Evolutionary conservation across 2,113 vertebrate genomes (phyloP).

Genomic region (Sinosuthora webbiana): DNA sequence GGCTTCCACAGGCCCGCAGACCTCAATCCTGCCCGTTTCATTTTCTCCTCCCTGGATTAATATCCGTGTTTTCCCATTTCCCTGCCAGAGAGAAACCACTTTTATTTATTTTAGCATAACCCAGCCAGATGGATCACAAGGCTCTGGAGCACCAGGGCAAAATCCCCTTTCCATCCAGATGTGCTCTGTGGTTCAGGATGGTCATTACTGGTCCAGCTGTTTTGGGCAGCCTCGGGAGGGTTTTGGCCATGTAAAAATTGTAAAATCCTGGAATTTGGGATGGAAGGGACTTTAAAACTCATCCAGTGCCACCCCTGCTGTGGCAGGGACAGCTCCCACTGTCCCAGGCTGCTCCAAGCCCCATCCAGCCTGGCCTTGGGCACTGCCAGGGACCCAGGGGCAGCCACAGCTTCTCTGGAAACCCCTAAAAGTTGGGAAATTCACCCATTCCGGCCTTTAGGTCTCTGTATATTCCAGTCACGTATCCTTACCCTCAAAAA

Average conservation of each 20-base stretch:
- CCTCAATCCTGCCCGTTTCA: neutral
- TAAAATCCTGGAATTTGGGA: neutral
- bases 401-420: neutral
- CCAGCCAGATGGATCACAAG: neutral
- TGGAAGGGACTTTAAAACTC: neutral
- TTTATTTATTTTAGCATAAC: neutral
- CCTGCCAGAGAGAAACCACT: neutral
- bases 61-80: neutral
- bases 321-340: neutral
- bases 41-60: neutral
- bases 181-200: fast-evolving
- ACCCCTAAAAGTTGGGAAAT: neutral
- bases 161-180: neutral
- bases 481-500: fast-evolving
- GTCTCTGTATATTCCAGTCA: neutral
- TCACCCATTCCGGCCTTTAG: neutral
- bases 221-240: fast-evolving
- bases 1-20: neutral
- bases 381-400: neutral
- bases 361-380: neutral
- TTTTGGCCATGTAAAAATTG: neutral
- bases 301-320: neutral
- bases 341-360: neutral
- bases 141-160: fast-evolving
- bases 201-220: fast-evolving